A percentile compares a stretch with the other conserved stretches of the same genome.
Evolutionary conservation across 1,140 invertebrate species (phyloP).

Genomic region (Drosophila repleta): DNA sequence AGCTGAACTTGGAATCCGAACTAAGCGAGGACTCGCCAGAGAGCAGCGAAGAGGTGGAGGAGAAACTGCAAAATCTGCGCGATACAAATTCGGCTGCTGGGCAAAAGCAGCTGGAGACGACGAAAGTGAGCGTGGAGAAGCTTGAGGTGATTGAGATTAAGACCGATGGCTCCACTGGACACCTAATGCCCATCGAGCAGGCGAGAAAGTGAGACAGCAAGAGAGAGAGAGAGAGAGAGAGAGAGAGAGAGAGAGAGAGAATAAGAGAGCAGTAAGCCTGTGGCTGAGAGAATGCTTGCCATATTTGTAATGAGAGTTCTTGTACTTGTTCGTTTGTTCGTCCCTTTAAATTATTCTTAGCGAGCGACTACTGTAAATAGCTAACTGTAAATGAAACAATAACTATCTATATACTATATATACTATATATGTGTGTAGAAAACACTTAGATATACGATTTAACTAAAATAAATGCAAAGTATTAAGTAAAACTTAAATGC

Average conservation of each 20-base stretch:
- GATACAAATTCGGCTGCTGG: constrained; percentile 55
- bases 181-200: constrained; percentile 66
- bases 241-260: constrained; percentile 23
- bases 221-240: constrained; percentile 9
- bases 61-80: constrained; percentile 61
- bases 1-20: constrained; percentile 33
- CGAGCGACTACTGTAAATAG: constrained; percentile 77
- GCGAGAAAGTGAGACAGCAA: neutral
- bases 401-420: constrained; percentile 49
- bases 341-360: constrained; percentile 72
- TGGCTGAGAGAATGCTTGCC: constrained; percentile 63
- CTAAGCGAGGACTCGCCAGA: constrained; percentile 34
- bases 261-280: constrained; percentile 11
- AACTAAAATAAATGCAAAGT: constrained; percentile 65
- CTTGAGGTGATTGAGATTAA: constrained; percentile 83
- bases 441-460: constrained; percentile 25
- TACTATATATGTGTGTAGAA: constrained; percentile 46
- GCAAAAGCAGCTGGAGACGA: constrained; percentile 50
- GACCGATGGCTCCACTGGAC: constrained; percentile 75
- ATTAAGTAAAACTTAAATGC: constrained; percentile 42
- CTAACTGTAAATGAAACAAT: constrained; percentile 56
- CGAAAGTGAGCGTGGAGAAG: constrained; percentile 77
- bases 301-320: constrained; percentile 74
- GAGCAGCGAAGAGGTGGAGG: constrained; percentile 49
- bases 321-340: constrained; percentile 38